phyloP scores from a whole-genome alignment of 2,113 vertebrate species.

The Vulpes lagopus region DNA sequence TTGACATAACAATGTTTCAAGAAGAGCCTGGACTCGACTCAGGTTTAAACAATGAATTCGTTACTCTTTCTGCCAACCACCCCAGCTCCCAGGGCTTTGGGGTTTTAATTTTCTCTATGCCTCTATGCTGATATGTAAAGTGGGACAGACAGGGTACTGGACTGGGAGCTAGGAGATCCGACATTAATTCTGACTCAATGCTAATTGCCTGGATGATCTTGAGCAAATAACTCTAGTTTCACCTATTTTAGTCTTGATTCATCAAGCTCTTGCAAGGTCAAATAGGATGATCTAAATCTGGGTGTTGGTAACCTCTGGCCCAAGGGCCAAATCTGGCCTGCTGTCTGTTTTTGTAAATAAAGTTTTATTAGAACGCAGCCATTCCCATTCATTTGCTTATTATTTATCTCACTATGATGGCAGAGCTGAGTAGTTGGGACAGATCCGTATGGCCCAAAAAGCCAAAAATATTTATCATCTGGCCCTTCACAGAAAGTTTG shows the following conservation, averaged over 20 bases:
- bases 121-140: neutral
- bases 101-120: neutral
- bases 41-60: neutral
- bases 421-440: neutral
- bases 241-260: neutral
- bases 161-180: neutral
- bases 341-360: slow-evolving; percentile 29
- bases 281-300: neutral
- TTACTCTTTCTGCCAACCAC: neutral
- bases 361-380: slow-evolving; percentile 34
- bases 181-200: neutral
- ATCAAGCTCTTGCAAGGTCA: neutral
- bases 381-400: neutral
- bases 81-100: neutral
- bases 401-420: neutral
- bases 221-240: neutral
- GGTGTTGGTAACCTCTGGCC: neutral
- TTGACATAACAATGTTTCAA: neutral
- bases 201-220: neutral
- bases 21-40: neutral
- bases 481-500: slow-evolving; percentile 4
- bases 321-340: neutral
- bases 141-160: neutral
- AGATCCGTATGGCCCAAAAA: neutral
- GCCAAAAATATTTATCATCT: neutral